A percentile compares a stretch with the other conserved stretches of the same genome.
These are phyloP conservation scores for Drosophila bipectinata DNA, from an alignment of 1,140 invertebrate species.

Conservation along the genomic window DNA sequence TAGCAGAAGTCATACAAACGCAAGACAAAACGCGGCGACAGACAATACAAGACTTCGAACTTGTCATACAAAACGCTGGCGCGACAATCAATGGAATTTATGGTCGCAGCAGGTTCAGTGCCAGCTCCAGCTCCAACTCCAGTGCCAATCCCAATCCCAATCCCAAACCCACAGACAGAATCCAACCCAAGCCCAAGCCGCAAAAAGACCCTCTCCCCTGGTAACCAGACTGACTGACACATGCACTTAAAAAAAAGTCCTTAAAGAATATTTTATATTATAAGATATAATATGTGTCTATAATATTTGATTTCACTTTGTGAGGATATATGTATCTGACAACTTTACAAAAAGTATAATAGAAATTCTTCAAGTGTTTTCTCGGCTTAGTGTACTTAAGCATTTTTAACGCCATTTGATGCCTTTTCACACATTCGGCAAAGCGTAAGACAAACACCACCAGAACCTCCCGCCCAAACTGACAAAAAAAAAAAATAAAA, in stretches of 20 bases:
- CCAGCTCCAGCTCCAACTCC: conserved; percentile 12
- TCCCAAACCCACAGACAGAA: conserved; percentile 33
- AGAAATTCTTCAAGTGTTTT: conserved; percentile 14
- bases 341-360: background rate
- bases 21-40: conserved; percentile 53
- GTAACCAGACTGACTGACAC: conserved; percentile 22
- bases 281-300: background rate
- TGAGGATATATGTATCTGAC: too few species aligned
- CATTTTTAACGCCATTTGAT: conserved; percentile 82
- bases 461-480: conserved; percentile 22
- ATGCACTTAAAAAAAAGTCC: conserved; percentile 22
- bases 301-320: background rate
- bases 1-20: conserved; percentile 78
- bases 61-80: conserved; percentile 75
- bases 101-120: conserved; percentile 47
- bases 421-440: conserved; percentile 77
- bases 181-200: conserved; percentile 20
- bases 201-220: conserved; percentile 1
- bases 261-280: background rate
- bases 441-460: conserved; percentile 66
- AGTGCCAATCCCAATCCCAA: conserved; percentile 15
- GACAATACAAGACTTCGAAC: conserved; percentile 61
- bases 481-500: conserved; percentile 49
- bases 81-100: conserved; percentile 82
- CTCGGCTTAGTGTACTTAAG: conserved; percentile 65